These are phyloP conservation scores for Nudaria mundana DNA, from an alignment of 2,888 invertebrate genomes.

Conservation along the genomic window DNA sequence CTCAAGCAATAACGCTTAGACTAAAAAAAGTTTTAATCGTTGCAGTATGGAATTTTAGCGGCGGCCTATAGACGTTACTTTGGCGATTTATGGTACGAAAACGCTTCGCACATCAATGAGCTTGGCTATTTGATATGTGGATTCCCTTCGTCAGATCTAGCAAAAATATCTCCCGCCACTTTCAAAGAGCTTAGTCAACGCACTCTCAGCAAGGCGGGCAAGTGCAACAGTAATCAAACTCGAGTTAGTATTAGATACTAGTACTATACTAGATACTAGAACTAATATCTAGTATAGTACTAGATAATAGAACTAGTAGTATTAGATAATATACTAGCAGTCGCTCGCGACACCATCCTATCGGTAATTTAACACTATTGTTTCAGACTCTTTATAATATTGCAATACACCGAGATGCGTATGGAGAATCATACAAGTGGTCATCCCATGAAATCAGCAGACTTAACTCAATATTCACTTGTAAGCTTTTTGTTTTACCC, in stretches of 20 bases:
- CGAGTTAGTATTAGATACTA: slow-evolving; percentile 47
- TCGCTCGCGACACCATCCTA: no score
- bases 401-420: slow-evolving; percentile 58
- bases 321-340: no score
- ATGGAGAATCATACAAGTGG: slow-evolving; percentile 66
- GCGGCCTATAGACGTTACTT: slow-evolving; percentile 65
- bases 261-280: no score
- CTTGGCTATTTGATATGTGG: slow-evolving; percentile 67
- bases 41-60: slow-evolving; percentile 60
- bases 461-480: slow-evolving; percentile 51
- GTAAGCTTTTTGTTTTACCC: slow-evolving; percentile 41
- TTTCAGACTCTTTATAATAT: slow-evolving; percentile 64
- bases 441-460: slow-evolving; percentile 62
- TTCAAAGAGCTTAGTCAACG: slow-evolving; percentile 55
- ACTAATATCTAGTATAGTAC: no score
- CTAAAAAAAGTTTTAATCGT: no score
- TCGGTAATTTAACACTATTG: no score
- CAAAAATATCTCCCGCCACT: slow-evolving; percentile 50
- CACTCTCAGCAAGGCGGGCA: slow-evolving; percentile 49
- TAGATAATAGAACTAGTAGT: no score
- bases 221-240: slow-evolving; percentile 56
- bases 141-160: slow-evolving; percentile 57
- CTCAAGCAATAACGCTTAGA: no score
- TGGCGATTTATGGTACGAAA: slow-evolving; percentile 57
- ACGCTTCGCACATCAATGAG: slow-evolving; percentile 56